Percentiles rank a stretch among this genome's conserved stretches.
phyloP scores from a whole-genome alignment of 2,888 invertebrate genomes.

The Spodoptera littoralis region DNA sequence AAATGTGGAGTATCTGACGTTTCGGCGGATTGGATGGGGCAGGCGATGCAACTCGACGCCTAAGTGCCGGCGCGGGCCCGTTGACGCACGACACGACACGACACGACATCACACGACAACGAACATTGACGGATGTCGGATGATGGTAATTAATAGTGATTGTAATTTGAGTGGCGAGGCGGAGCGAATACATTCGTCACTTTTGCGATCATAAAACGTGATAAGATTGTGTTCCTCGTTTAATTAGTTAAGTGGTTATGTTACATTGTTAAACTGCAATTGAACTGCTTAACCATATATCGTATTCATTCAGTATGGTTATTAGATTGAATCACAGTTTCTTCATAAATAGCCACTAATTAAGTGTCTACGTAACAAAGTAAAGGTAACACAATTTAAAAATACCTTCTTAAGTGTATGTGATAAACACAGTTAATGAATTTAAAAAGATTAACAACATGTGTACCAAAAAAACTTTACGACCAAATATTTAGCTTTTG shows the following conservation, averaged over 20 bases:
- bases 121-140: constrained; percentile 15
- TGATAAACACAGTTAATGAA: too few species aligned
- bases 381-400: too few species aligned
- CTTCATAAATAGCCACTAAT: too few species aligned
- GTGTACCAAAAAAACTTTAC: too few species aligned
- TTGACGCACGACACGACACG: constrained; percentile 36
- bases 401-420: too few species aligned
- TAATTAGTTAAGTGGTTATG: constrained; percentile 3
- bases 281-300: too few species aligned
- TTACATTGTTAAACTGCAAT: too few species aligned
- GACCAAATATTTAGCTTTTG: too few species aligned
- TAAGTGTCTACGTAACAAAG: too few species aligned
- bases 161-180: constrained; percentile 25
- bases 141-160: constrained; percentile 28
- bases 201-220: background rate
- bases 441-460: too few species aligned
- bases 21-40: constrained; percentile 57
- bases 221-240: background rate
- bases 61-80: constrained; percentile 42
- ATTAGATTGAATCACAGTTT: too few species aligned
- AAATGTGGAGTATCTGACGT: constrained; percentile 60
- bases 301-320: too few species aligned
- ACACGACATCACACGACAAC: constrained; percentile 27
- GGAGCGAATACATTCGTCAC: background rate
- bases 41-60: constrained; percentile 58